These are phyloP conservation scores for Eucidaris tribuloides DNA, from an alignment of 35 echinoderm and acorn worm genomes.

Conservation along the genomic window DNA sequence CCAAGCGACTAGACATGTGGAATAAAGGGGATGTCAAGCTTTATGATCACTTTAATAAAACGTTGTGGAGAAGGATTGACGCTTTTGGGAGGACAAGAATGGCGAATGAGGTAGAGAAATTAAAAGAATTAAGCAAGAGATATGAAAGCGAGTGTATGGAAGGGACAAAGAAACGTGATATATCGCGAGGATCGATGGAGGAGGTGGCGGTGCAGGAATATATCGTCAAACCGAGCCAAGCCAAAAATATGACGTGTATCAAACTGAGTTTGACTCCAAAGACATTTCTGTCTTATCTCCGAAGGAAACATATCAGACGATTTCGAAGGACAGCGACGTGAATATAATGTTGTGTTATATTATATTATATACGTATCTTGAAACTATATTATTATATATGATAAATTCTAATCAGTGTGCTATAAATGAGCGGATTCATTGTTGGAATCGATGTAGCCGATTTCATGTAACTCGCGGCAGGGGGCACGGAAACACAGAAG, in stretches of 20 bases:
- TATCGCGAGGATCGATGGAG: not conserved
- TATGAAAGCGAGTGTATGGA: conserved; percentile 65
- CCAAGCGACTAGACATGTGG: conserved; percentile 38
- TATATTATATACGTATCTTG: too few relatives aligned
- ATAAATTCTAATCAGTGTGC: too few relatives aligned
- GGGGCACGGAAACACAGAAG: too few relatives aligned
- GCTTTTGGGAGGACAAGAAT: conserved; percentile 67
- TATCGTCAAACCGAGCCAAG: not conserved
- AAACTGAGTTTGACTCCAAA: not conserved
- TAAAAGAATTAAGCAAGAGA: conserved; percentile 47
- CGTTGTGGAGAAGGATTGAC: conserved; percentile 69
- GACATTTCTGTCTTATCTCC: not conserved
- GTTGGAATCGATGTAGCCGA: too few relatives aligned
- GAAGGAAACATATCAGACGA: not conserved
- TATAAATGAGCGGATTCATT: too few relatives aligned
- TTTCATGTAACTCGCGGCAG: too few relatives aligned
- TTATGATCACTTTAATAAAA: conserved; percentile 92
- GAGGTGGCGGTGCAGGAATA: not conserved
- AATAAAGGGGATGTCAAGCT: conserved; percentile 82
- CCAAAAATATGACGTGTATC: not conserved
- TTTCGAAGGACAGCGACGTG: too few relatives aligned
- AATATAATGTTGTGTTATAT: too few relatives aligned
- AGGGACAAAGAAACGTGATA: not conserved
- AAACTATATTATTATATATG: too few relatives aligned
- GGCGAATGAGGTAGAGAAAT: conserved; percentile 55